These are phyloP conservation scores for Drosophila nikananu DNA, from an alignment of 1,140 invertebrate species.

Conservation along the genomic window DNA sequence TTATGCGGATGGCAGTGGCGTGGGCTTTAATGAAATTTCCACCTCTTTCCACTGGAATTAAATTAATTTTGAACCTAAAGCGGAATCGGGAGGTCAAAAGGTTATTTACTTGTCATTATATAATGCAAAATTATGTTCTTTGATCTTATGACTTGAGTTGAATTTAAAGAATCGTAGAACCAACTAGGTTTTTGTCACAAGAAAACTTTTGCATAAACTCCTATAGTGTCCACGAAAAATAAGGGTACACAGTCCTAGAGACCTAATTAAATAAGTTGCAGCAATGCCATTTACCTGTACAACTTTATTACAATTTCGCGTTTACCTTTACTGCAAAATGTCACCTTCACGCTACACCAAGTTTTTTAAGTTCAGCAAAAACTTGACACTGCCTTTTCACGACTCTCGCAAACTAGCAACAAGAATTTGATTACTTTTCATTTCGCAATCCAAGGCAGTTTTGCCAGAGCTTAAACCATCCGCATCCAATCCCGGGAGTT, in stretches of 20 bases:
- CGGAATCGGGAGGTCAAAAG: not conserved
- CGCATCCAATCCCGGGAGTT: slow-evolving; percentile 31
- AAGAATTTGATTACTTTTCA: slow-evolving; percentile 54
- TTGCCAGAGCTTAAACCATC: slow-evolving; percentile 34
- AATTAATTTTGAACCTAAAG: slow-evolving; percentile 28
- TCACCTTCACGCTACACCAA: slow-evolving; percentile 35
- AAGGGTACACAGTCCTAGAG: not conserved
- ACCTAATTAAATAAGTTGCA: slow-evolving; percentile 45
- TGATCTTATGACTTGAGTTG: not conserved
- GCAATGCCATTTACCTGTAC: slow-evolving; percentile 16
- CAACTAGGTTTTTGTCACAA: not conserved
- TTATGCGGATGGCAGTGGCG: slow-evolving; percentile 55
- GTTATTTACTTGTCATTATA: slow-evolving; percentile 5
- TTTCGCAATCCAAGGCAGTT: slow-evolving; percentile 38
- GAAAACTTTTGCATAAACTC: slow-evolving; percentile 8
- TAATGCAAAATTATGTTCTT: not conserved
- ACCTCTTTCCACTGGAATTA: slow-evolving; percentile 21
- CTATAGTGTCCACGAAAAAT: not conserved
- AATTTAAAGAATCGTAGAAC: not conserved
- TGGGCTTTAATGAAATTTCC: slow-evolving; percentile 70
- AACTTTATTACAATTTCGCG: slow-evolving; percentile 10
- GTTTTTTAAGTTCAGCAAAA: slow-evolving; percentile 26
- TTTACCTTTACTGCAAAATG: slow-evolving; percentile 22
- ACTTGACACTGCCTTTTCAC: slow-evolving; percentile 37
- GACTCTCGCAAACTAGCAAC: slow-evolving; percentile 36